Conservation (phyloP, 2,888 invertebrate species). For the Poecilus cupreus region DNA sequence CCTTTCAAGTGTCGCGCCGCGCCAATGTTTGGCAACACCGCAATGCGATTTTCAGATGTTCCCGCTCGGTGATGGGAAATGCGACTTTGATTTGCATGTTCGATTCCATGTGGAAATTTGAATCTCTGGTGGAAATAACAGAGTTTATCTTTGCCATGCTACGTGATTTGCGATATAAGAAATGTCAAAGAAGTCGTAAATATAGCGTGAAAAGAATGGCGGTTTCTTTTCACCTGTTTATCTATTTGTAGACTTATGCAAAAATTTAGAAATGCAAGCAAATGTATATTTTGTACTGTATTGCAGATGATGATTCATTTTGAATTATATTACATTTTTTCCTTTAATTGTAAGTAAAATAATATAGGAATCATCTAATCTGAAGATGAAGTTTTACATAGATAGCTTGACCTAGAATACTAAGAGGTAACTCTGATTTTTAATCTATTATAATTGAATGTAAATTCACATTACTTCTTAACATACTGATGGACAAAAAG, state of each 20-base stretch:
- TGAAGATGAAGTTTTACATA: too few relatives aligned
- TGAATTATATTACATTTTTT: too few relatives aligned
- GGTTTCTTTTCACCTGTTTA: not conserved
- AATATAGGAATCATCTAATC: too few relatives aligned
- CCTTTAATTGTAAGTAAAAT: too few relatives aligned
- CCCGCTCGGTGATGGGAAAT: not conserved
- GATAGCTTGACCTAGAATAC: too few relatives aligned
- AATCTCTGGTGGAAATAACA: constrained; percentile 30
- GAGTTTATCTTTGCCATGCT: constrained; percentile 25
- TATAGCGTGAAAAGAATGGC: not conserved
- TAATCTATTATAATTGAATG: too few relatives aligned
- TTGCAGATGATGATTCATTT: too few relatives aligned
- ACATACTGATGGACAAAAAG: too few relatives aligned
- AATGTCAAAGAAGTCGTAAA: constrained; percentile 30
- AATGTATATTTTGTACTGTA: too few relatives aligned
- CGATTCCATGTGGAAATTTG: constrained; percentile 48
- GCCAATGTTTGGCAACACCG: constrained; percentile 20
- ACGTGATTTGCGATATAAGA: constrained; percentile 32
- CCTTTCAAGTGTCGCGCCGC: constrained; percentile 46
- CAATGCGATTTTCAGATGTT: constrained; percentile 12
- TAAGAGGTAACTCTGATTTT: too few relatives aligned
- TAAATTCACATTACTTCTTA: too few relatives aligned
- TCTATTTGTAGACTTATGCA: not conserved
- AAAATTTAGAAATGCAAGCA: too few relatives aligned
- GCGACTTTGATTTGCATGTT: constrained; percentile 49